Percentiles rank a stretch among this genome's conserved stretches.
Evolutionary conservation across 2,888 invertebrate species (phyloP).

Genomic region (Drosophila pegasa): DNA sequence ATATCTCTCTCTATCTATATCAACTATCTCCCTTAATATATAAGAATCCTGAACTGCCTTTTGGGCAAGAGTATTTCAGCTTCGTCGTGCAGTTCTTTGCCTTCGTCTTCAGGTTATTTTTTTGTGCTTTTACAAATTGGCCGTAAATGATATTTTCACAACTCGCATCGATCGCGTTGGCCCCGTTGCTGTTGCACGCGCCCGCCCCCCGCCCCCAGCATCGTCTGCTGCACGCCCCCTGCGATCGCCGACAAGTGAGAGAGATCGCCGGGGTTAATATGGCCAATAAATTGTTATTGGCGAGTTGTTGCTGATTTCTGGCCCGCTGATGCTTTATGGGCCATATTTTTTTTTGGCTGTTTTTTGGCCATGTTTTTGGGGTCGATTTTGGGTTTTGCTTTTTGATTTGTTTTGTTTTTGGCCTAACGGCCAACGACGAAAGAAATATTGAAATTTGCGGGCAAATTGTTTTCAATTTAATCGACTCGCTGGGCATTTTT

Average conservation of each 20-base stretch:
- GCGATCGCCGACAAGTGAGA: constrained; percentile 56
- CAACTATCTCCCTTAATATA: no score
- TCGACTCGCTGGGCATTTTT: constrained; percentile 68
- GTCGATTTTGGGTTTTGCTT: constrained; percentile 22
- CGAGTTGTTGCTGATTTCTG: constrained; percentile 70
- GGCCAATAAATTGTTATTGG: constrained; percentile 77
- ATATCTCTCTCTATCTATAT: no score
- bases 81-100: constrained; percentile 13
- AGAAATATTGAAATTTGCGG: constrained; percentile 74
- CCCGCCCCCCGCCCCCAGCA: background rate
- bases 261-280: constrained; percentile 78
- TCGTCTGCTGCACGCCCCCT: constrained; percentile 9
- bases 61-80: constrained; percentile 13
- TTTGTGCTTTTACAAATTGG: constrained; percentile 73
- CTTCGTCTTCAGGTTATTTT: constrained; percentile 7
- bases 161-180: constrained; percentile 79
- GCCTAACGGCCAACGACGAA: constrained; percentile 68
- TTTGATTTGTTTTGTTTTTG: constrained; percentile 8
- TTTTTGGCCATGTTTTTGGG: constrained; percentile 34
- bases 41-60: no score
- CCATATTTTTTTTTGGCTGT: constrained; percentile 59
- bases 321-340: constrained; percentile 71
- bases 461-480: constrained; percentile 78
- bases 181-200: constrained; percentile 32
- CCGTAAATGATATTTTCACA: constrained; percentile 83